Conservation (phyloP, 2,888 invertebrate species). For the Chirona hameri region DNA sequence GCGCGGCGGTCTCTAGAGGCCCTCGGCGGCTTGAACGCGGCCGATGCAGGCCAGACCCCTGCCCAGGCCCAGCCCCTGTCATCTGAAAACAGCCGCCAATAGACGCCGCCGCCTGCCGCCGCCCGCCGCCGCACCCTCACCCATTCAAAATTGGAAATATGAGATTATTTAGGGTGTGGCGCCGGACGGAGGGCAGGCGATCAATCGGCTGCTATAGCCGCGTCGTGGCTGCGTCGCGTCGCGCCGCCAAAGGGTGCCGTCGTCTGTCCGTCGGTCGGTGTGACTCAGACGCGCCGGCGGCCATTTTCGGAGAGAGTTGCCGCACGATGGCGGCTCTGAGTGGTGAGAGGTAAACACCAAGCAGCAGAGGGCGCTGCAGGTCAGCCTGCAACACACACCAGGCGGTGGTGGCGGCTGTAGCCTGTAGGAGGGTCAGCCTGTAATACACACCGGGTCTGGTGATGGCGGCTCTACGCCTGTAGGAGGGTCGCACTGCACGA, state of each 20-base stretch:
- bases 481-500: too few species aligned
- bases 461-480: too few species aligned
- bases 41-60: not conserved
- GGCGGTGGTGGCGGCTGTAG: too few species aligned
- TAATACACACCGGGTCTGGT: too few species aligned
- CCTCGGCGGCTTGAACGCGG: too few species aligned
- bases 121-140: not conserved
- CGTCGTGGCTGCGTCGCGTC: not conserved
- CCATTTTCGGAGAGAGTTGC: not conserved
- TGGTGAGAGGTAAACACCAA: not conserved
- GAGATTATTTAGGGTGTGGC: constrained; percentile 26
- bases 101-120: too few species aligned
- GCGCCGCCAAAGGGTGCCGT: not conserved
- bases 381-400: too few species aligned
- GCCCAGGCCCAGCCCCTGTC: not conserved
- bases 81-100: constrained; percentile 10
- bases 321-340: not conserved
- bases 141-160: constrained; percentile 26
- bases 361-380: too few species aligned
- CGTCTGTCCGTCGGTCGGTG: not conserved
- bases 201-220: not conserved
- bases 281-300: not conserved
- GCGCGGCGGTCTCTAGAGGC: not conserved
- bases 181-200: not conserved
- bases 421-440: too few species aligned